Conservation (phyloP, 37 sponge, comb jelly and placozoan genomes). For the Spongia lamella region DNA sequence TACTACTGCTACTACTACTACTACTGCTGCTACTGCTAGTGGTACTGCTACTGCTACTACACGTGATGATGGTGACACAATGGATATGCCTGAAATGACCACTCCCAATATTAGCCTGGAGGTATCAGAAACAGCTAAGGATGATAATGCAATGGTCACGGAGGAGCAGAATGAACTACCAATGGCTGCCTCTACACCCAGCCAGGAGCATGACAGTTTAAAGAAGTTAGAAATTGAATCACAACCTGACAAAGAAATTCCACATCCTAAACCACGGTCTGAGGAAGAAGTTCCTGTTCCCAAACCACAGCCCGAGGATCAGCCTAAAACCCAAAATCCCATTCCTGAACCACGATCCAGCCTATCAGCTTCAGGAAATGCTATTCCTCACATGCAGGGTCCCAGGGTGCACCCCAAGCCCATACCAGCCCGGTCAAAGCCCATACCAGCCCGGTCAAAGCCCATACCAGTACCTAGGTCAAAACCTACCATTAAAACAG, state of each 20-base stretch:
- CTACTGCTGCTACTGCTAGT: not conserved
- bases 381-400: not conserved
- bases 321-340: not conserved
- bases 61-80: not conserved
- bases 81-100: too few species aligned
- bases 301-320: not conserved
- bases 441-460: not conserved
- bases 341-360: not conserved
- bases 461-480: not conserved
- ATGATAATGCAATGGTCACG: not conserved
- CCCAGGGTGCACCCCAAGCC: not conserved
- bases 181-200: too few species aligned
- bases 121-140: too few species aligned
- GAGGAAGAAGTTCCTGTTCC: not conserved
- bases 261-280: not conserved
- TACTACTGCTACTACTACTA: not conserved
- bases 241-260: not conserved
- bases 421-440: not conserved
- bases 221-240: not conserved
- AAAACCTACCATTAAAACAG: not conserved
- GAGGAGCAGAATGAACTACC: too few species aligned
- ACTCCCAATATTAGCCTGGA: too few species aligned
- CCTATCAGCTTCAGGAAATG: not conserved
- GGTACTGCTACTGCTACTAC: constrained; percentile 1
- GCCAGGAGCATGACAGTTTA: too few species aligned